Evolutionary conservation across 2,888 invertebrate genomes (phyloP), one percentile per base, ranked within the genome.

Genomic region (Diarsia rubi): DNA sequence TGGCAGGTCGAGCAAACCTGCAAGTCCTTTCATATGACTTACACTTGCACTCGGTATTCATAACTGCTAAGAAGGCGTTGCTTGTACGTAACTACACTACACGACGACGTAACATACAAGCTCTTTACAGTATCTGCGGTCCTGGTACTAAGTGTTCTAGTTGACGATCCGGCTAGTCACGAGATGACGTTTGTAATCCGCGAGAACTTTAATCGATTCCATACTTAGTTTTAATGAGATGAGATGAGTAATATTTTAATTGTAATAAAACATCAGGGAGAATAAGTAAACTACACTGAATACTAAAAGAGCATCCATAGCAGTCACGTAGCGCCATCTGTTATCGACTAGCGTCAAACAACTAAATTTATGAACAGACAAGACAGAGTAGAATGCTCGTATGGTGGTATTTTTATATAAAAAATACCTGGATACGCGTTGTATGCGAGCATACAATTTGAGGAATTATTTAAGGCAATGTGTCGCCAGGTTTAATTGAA

Each of bases 111-210:
- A 77, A 79, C 66, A 73, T 79, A 73, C 75, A 72, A 84, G 70
- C 94, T 93, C 93, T 87, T 87, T 69, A 45, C 57, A 54, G 79
- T 60, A 85, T 92, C 90, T 96, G 93, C 65, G 82, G 75, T 81
- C 96, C 95, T 95, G 84, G 96, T 96, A 95, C 89, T 81, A 84
- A 90, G 93, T 96, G 96, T 96, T 96, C 96, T 95, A 96, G 94
- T 96, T 96, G 96, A 96, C 95, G 96, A 94, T 95, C 94, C 93
- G 88, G 93, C 92, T 92, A 91, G 91, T 92, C 93, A 90, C 91
- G 87, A 92, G 92, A 94, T 92, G 92, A 92, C 88, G 82, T 77
- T 87, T 89, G 86, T 88, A 90, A 90, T 89, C 89, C 82, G 81
- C 82, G 81, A 88, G 81, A 88, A 85, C 83, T 85, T 86, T 86